These are phyloP conservation scores for Peucedramus taeniatus DNA, from an alignment of 2,113 vertebrate species.

Conservation along the genomic window DNA sequence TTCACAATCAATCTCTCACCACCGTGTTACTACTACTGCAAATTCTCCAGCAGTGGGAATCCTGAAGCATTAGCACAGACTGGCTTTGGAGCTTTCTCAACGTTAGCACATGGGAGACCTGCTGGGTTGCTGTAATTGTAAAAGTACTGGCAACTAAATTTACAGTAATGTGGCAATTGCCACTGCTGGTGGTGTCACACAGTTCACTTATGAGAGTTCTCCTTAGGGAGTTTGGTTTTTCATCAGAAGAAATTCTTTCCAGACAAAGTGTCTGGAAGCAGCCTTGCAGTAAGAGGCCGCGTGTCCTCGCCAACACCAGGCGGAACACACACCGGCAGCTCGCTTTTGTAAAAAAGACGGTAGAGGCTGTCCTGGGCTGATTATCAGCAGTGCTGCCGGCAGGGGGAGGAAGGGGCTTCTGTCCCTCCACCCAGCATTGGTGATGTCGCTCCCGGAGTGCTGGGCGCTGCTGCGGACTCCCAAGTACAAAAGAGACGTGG, in stretches of 20 bases:
- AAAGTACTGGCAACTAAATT: neutral
- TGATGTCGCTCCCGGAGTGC: neutral
- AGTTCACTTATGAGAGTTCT: neutral
- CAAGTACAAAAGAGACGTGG: too few relatives aligned
- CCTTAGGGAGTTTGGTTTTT: neutral
- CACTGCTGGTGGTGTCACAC: neutral
- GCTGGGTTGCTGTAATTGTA: neutral
- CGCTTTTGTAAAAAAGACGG: neutral
- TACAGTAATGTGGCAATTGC: too few relatives aligned
- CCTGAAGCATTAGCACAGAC: neutral
- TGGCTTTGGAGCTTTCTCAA: neutral
- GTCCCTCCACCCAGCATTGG: fast-evolving
- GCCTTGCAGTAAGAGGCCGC: neutral
- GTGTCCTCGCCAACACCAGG: neutral
- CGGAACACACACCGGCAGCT: fast-evolving
- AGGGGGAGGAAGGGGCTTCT: neutral
- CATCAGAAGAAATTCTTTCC: neutral
- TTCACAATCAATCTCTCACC: neutral
- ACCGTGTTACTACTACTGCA: neutral
- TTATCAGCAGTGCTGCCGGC: neutral
- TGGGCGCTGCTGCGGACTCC: neutral
- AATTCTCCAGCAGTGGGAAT: neutral
- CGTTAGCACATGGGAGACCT: neutral
- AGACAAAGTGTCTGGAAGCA: neutral
- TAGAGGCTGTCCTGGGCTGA: neutral